A percentile compares a stretch with the other conserved stretches of the same genome.
Conservation (phyloP, 1,140 invertebrate species). For the Rhopalosiphum maidis region DNA sequence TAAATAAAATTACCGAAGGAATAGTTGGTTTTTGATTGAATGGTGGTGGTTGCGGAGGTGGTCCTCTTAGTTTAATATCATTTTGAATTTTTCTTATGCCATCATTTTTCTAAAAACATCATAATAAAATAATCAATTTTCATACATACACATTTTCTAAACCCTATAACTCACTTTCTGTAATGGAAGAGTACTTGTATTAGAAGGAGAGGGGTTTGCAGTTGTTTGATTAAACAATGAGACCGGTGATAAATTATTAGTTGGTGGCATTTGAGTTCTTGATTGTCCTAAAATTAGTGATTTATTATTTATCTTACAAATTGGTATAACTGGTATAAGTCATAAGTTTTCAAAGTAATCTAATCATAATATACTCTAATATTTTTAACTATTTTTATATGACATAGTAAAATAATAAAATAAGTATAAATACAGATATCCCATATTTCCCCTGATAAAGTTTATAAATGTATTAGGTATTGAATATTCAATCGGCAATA, state of each 20-base stretch:
- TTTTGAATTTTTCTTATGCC: conserved; percentile 58
- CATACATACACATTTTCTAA: background rate
- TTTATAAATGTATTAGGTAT: background rate
- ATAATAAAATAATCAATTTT: background rate
- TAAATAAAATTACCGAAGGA: conserved; percentile 59
- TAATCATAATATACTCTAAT: background rate
- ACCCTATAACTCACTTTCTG: conserved; percentile 6
- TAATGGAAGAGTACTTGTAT: conserved; percentile 47
- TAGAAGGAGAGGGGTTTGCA: conserved; percentile 21
- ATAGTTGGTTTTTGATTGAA: conserved; percentile 66
- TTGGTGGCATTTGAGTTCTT: background rate
- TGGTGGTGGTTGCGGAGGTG: conserved; percentile 67
- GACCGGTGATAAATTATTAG: conserved; percentile 21
- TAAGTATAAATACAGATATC: background rate
- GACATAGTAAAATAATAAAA: background rate
- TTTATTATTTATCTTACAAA: background rate
- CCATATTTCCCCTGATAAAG: background rate
- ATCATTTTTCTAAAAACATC: conserved; percentile 57
- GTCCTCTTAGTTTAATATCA: conserved; percentile 64
- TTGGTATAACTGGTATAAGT: background rate
- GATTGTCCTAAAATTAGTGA: background rate
- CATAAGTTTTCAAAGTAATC: background rate
- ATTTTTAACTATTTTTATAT: background rate
- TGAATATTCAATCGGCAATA: background rate
- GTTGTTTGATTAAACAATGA: conserved; percentile 23